Evolutionary conservation across 2,888 invertebrate species (phyloP).

Genomic region (Cetonia aurata): DNA sequence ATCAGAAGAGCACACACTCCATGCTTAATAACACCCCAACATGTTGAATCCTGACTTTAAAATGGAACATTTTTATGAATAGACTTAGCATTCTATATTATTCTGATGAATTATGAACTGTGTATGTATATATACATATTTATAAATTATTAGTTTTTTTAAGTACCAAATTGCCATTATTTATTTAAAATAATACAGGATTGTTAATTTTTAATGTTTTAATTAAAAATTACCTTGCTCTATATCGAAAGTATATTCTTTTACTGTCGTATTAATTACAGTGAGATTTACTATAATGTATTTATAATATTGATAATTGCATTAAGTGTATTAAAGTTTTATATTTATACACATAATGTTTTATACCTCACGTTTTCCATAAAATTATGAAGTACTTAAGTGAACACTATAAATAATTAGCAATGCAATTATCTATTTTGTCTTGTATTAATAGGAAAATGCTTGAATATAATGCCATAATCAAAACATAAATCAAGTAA

Average conservation of each 20-base stretch:
- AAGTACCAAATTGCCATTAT: constrained; percentile 44
- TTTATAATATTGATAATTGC: constrained; percentile 34
- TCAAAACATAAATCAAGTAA: constrained; percentile 34
- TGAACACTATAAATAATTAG: constrained; percentile 4
- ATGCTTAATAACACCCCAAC: neutral
- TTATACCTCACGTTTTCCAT: constrained; percentile 64
- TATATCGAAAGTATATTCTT: constrained; percentile 28
- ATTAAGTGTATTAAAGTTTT: constrained; percentile 51
- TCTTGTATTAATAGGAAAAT: constrained; percentile 29
- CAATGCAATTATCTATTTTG: constrained; percentile 22
- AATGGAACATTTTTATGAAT: neutral
- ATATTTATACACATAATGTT: constrained; percentile 61
- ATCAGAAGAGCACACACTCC: neutral
- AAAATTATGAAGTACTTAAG: constrained; percentile 60
- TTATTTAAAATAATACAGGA: constrained; percentile 40
- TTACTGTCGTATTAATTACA: constrained; percentile 27
- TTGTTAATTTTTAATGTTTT: constrained; percentile 39
- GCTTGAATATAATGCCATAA: constrained; percentile 40
- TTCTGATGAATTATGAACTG: constrained; percentile 26
- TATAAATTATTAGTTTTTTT: constrained; percentile 43
- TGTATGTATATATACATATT: constrained; percentile 45
- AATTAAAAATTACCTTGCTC: constrained; percentile 33
- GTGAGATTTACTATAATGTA: constrained; percentile 33
- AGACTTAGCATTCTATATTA: too few species aligned
- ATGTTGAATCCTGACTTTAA: neutral